Base-by-base conservation (phyloP, 2,797 vertebrate genomes). In the Echiichthys vipera region DNA sequence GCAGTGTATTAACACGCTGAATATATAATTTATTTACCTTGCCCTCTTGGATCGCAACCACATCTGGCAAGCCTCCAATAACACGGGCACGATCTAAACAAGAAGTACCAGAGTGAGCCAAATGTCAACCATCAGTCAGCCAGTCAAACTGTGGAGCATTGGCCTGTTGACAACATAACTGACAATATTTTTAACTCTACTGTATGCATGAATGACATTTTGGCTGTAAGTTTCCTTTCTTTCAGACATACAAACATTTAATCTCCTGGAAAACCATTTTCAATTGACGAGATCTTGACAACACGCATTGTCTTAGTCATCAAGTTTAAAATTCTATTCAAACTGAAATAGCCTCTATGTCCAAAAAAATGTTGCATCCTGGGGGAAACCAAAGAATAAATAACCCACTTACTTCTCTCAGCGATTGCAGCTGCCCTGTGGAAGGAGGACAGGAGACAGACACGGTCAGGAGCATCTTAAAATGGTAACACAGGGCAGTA, bases 11-110 rank as follows among this genome's bases (percentile, higher is more conserved):
- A 49, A 40, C 3, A 62, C 37, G 49, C 40, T 46, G 3, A 45
- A 40, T 22, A 22, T 56, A 13, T 34, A 0, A 43, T 59, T 25
- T 72, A 77, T 71, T 89, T 95, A 99, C 98, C 97, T 99, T 99
- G 94, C 98, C 97, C 91, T 99, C 96, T 81, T 99, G 98, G 92
- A 99, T 99, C 66, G 98, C 96, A 91, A 99, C 98, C 87, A 98
- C 97, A 51, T 99, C 98, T 7, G 98, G 98, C 91, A 99, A 93
- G 24, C 98, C 97, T 71, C 98, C 98, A 88, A 99, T 50, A 43
- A 99, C 97, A 32, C 98, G 96, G 58, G 98, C 98, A 0, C 98
- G 97, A 91, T 99, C 98, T 99, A 85, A 45, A 94, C 92, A 84
- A 58, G 80, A 66, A 93, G 75, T 15, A 59, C 39, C 66, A 72